Evolutionary conservation across 2,797 vertebrate genomes (phyloP).

Genomic region (Chaunax sp.): DNA sequence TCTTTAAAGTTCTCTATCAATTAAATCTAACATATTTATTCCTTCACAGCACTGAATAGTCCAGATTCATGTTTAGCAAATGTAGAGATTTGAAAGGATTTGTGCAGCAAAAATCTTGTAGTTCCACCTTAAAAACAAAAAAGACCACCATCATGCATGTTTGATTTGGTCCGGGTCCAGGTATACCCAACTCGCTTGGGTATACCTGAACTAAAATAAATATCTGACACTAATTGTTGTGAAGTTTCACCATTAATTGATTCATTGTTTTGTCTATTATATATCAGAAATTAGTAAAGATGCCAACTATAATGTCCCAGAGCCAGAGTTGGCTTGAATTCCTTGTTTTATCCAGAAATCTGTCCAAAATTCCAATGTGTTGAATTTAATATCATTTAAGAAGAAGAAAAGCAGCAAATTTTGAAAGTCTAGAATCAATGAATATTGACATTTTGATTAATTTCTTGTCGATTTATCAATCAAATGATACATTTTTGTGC

Average conservation of each 20-base stretch:
- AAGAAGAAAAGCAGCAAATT: neutral
- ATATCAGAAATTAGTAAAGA: neutral
- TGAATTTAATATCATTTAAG: neutral
- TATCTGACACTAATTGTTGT: neutral
- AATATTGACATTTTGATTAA: neutral
- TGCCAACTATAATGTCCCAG: neutral
- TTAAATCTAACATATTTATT: slow-evolving; percentile 9
- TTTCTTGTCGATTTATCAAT: neutral
- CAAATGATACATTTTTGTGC: neutral
- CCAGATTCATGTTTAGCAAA: neutral
- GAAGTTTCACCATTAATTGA: neutral
- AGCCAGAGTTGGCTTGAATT: neutral
- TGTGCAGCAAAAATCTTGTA: neutral
- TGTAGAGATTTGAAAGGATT: neutral
- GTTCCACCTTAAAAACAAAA: neutral
- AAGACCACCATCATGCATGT: neutral
- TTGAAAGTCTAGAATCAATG: neutral
- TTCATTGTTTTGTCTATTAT: neutral
- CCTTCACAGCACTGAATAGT: neutral
- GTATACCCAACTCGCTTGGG: too few species aligned
- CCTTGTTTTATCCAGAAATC: neutral
- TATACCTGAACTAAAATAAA: too few species aligned
- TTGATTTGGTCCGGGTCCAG: too few species aligned
- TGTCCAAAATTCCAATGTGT: neutral
- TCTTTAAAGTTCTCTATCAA: slow-evolving; percentile 2